These are phyloP conservation scores for Ariopsis seemanni DNA, from an alignment of 2,113 vertebrate species.

Conservation along the genomic window DNA sequence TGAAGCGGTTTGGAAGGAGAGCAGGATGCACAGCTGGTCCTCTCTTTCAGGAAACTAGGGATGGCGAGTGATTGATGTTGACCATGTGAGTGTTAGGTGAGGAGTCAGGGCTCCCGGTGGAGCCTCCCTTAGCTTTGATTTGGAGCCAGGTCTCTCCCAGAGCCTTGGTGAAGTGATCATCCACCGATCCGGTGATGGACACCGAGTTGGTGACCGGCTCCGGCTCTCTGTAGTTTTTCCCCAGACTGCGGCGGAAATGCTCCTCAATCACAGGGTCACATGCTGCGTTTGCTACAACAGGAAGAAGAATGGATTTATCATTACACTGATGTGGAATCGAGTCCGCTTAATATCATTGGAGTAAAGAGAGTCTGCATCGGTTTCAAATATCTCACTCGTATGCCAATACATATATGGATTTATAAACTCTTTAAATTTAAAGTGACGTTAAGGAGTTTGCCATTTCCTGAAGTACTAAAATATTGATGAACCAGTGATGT, in stretches of 20 bases:
- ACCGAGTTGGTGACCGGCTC: conserved; percentile 92
- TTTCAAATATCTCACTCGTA: neutral
- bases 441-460: neutral
- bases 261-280: conserved; percentile 97
- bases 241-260: conserved; percentile 96
- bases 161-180: conserved; percentile 99
- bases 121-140: conserved; percentile 92
- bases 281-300: conserved; percentile 73
- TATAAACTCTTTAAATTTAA: neutral
- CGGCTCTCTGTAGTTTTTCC: conserved; percentile 97
- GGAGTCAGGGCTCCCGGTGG: conserved; percentile 83
- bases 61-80: conserved; percentile 94
- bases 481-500: neutral
- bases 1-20: conserved; percentile 49
- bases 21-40: conserved; percentile 29
- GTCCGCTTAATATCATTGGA: neutral
- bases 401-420: neutral
- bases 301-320: neutral
- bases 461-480: neutral
- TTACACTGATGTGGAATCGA: neutral
- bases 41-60: conserved; percentile 86
- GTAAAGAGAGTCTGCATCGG: too few species aligned
- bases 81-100: conserved; percentile 90
- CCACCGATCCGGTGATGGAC: conserved; percentile 96
- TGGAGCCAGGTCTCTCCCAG: conserved; percentile 97